Conservation (phyloP, 2,797 vertebrate genomes). For the Momotus momota region DNA sequence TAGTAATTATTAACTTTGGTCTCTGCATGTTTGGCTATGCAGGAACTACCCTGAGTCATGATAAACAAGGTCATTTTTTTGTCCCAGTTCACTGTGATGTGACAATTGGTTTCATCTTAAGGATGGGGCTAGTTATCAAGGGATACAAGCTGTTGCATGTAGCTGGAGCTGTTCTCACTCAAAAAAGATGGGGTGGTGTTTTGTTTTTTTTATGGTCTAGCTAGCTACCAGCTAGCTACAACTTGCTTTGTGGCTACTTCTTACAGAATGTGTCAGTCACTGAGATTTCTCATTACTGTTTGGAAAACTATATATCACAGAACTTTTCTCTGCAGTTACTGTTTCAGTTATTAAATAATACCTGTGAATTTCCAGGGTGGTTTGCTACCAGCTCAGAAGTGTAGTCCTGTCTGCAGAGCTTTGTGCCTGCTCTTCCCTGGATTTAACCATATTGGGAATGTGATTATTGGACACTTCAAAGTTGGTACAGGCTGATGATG, state of each 20-base stretch:
- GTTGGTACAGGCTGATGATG: fast-evolving
- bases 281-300: background rate
- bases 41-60: background rate
- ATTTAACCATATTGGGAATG: too few relatives aligned
- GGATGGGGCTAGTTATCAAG: fast-evolving
- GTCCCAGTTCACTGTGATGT: background rate
- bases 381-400: too few relatives aligned
- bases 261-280: background rate
- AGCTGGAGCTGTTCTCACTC: background rate
- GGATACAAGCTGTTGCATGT: background rate
- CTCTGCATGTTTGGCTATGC: background rate
- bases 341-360: background rate
- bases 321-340: background rate
- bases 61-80: background rate
- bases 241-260: background rate
- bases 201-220: background rate
- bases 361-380: too few relatives aligned
- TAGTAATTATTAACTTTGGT: background rate
- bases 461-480: too few relatives aligned
- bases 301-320: fast-evolving
- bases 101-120: background rate
- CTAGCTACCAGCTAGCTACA: background rate
- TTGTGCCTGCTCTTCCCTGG: background rate
- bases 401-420: background rate
- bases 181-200: too few relatives aligned